phyloP scores from a whole-genome alignment of 2,797 vertebrate genomes.

The Microcaecilia unicolor region DNA sequence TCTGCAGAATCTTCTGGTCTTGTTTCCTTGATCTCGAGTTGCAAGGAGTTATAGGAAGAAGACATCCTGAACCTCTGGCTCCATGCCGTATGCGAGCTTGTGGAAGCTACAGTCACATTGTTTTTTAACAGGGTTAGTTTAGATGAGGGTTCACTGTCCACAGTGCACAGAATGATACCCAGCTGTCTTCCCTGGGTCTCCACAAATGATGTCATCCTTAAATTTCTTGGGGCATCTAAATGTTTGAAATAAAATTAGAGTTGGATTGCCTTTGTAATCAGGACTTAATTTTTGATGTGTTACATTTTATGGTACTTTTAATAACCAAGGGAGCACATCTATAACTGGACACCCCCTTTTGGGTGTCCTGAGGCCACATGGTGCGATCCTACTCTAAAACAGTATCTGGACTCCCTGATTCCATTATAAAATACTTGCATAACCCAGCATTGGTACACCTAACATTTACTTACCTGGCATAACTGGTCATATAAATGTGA shows the following conservation, averaged over 20 bases:
- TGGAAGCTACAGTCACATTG: slow-evolving; percentile 30
- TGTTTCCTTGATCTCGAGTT: slow-evolving; percentile 20
- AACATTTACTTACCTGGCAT: too few relatives aligned
- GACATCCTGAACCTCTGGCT: neutral
- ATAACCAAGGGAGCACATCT: too few relatives aligned
- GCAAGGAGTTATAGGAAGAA: slow-evolving; percentile 34
- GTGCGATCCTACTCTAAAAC: too few relatives aligned
- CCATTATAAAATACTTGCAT: too few relatives aligned
- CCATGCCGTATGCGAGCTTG: rapidly evolving
- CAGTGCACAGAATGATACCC: slow-evolving; percentile 41
- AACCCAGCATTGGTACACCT: too few relatives aligned
- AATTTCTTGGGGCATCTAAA: slow-evolving; percentile 30
- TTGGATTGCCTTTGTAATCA: too few relatives aligned
- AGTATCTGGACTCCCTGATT: too few relatives aligned
- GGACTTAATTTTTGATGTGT: neutral
- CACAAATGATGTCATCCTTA: slow-evolving; percentile 40
- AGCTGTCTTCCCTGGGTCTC: slow-evolving; percentile 26
- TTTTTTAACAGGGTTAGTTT: slow-evolving; percentile 24
- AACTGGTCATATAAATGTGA: too few relatives aligned
- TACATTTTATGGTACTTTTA: too few relatives aligned
- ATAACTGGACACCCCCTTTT: too few relatives aligned
- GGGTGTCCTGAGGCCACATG: too few relatives aligned
- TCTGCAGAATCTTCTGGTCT: slow-evolving; percentile 18
- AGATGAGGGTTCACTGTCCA: slow-evolving; percentile 37
- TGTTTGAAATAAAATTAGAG: neutral